Base-by-base conservation (phyloP, 53 echinoderm and acorn worm species). In the Stichopus horrens region DNA sequence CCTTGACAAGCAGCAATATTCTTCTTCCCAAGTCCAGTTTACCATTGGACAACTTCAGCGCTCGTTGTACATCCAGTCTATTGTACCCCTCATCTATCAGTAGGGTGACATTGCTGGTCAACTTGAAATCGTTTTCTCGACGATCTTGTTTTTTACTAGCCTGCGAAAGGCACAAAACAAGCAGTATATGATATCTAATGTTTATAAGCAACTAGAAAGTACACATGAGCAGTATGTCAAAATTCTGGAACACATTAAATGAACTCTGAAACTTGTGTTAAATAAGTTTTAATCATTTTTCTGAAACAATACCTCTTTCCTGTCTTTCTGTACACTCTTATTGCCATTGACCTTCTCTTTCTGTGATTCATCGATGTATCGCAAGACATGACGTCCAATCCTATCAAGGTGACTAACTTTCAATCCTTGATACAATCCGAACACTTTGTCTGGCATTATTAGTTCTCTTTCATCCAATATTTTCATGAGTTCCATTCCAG, bases 391-490 rank as follows among this genome's bases (percentile, higher is more conserved):
- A 23, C 51, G 21, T 76, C 9, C 76, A 51, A 76, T 51, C 53
- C 23, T 76, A 76, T 76, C 23, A 23, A 76, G 53, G 76, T 76
- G 76, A 76, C 8, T 76, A 23, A 52, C 76, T 76, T 76, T 76
- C 53, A 76, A 76, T 76, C 76, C 76, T 23, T 76, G 13, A 23
- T 76, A 76, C 76, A 76, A 51, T 23, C 20, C 9, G 20, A 76
- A 23, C 53, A 76, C 23, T 76, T 53, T 76, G 5, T 76, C 53
- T 76, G 76, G 76, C 76, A 7, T 76, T 0, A 76, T 76, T 52
- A 76, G 76, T 51, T 76, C 76, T 23, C 37, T 76, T 76, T 76
- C 76, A 23, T 76, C 76, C 20, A 76, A 76, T 76, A 76, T 76
- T 76, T 76, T 76, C 76, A 76, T 76, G 4, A 76, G 76, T 51